Percentiles rank a stretch among this genome's conserved stretches.
Evolutionary conservation across 2,888 invertebrate genomes (phyloP).

Genomic region (Boloria selene): DNA sequence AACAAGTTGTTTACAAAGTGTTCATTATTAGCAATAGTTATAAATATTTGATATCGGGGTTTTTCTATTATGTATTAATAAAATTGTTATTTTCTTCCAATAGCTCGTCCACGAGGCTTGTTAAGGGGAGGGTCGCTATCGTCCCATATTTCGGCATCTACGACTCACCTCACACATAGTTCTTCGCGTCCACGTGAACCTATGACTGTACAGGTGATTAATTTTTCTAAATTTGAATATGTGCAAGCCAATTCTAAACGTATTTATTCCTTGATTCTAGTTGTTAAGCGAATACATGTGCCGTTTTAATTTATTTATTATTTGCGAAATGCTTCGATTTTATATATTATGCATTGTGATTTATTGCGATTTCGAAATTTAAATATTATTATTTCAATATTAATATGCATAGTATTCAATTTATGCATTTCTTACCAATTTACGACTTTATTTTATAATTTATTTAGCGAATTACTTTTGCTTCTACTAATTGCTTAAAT

Average conservation of each 20-base stretch:
- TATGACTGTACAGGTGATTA: constrained; percentile 35
- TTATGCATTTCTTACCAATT: no score
- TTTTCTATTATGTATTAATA: no score
- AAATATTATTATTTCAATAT: no score
- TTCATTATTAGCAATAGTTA: not conserved
- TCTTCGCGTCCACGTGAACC: constrained; percentile 33
- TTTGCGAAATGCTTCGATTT: not conserved
- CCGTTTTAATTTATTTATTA: no score
- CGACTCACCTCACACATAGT: constrained; percentile 11
- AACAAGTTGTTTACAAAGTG: not conserved
- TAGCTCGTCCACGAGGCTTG: not conserved
- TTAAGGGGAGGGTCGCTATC: not conserved
- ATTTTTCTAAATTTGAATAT: not conserved
- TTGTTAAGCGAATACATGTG: no score
- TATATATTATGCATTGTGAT: constrained; percentile 4
- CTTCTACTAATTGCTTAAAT: no score
- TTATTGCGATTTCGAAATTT: not conserved
- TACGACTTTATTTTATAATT: no score
- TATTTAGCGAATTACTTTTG: no score
- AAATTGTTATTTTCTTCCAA: not conserved
- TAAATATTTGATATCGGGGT: no score
- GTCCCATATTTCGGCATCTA: constrained; percentile 24
- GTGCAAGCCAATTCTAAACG: not conserved
- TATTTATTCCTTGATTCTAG: not conserved
- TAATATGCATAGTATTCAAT: no score